A percentile compares a stretch with the other conserved stretches of the same genome.
Conservation (phyloP, 2,113 vertebrate species). For the Delphinapterus leucas region DNA sequence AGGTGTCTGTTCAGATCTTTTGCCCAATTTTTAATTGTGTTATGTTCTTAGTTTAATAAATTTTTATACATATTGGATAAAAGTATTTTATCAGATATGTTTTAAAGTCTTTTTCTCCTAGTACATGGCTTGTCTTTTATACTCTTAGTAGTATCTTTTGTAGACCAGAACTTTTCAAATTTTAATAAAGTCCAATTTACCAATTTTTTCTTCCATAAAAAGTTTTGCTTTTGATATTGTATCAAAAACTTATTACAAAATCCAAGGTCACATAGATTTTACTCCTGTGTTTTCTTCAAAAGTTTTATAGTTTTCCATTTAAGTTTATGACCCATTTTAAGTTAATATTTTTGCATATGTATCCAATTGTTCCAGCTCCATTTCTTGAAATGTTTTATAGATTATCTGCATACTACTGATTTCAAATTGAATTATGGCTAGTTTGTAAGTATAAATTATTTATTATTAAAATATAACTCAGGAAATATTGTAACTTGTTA, state of each 20-base stretch:
- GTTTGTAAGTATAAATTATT: not conserved
- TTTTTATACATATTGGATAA: not conserved
- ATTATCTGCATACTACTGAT: not conserved
- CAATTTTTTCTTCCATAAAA: not conserved
- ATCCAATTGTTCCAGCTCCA: not conserved
- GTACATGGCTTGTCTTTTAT: not conserved
- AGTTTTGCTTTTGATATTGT: not conserved
- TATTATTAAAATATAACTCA: slow-evolving; percentile 1
- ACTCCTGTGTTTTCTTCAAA: not conserved
- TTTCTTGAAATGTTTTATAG: not conserved
- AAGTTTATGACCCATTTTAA: not conserved
- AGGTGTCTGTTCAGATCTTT: not conserved
- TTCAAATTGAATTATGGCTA: slow-evolving; percentile 15
- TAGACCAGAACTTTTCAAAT: not conserved
- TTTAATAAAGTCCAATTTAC: not conserved
- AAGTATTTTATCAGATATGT: not conserved
- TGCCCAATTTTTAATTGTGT: not conserved
- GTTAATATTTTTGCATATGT: not conserved
- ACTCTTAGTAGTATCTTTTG: not conserved
- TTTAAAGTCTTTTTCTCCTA: not conserved
- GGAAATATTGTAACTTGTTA: not conserved
- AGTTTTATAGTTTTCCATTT: not conserved
- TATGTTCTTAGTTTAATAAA: not conserved
- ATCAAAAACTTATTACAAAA: not conserved
- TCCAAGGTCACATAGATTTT: not conserved